Percentiles rank a stretch among this genome's conserved stretches.
Conservation (phyloP, 2,888 invertebrate genomes). For the Dryomyza anilis region DNA sequence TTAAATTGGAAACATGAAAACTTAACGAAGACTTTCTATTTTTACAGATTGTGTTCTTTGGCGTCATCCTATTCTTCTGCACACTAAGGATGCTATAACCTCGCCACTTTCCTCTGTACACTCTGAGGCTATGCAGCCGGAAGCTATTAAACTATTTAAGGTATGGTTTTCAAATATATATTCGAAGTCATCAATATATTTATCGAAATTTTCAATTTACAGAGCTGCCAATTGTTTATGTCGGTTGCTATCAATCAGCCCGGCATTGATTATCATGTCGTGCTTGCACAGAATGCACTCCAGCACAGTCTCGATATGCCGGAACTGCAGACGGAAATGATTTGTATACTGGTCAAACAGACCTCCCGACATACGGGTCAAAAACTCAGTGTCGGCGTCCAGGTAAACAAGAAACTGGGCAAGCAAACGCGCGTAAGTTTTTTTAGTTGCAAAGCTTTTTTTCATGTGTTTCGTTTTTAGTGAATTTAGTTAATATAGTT, state of each 20-base stretch:
- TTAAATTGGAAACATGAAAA: not conserved
- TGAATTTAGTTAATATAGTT: constrained; percentile 31
- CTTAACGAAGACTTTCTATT: not conserved
- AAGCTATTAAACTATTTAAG: constrained; percentile 93
- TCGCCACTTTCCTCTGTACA: constrained; percentile 90
- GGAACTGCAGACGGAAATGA: constrained; percentile 92
- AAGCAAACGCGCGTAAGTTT: constrained; percentile 71
- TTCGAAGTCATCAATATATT: not conserved
- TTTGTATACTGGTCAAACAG: constrained; percentile 89
- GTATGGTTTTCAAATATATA: no score
- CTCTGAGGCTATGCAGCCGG: constrained; percentile 84
- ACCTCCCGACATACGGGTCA: constrained; percentile 84
- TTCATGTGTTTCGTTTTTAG: no score
- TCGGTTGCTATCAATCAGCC: constrained; percentile 94
- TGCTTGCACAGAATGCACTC: constrained; percentile 93
- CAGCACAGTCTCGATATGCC: constrained; percentile 88
- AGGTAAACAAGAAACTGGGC: constrained; percentile 76
- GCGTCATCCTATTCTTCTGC: constrained; percentile 89
- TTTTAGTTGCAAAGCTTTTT: constrained; percentile 63
- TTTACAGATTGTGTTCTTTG: constrained; percentile 82
- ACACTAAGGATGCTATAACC: constrained; percentile 88
- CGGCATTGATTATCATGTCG: constrained; percentile 97
- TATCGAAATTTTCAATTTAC: constrained; percentile 34
- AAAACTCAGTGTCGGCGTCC: constrained; percentile 84
- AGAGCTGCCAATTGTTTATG: constrained; percentile 96